Percentiles rank a stretch among this genome's conserved stretches.
Conservation (phyloP, 2,113 vertebrate genomes). For the Hoplias malabaricus region DNA sequence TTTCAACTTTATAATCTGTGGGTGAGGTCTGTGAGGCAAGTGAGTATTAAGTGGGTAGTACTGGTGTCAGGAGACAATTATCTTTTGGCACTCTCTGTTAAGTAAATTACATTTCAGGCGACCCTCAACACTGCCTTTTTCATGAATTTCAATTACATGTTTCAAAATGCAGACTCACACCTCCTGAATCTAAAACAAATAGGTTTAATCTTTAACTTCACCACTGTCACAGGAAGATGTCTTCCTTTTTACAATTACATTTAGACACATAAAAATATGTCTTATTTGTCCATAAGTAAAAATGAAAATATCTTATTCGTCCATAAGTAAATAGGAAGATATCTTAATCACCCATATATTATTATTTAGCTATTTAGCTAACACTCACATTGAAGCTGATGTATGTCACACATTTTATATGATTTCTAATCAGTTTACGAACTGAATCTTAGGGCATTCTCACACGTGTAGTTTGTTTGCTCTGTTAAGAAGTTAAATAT, state of each 20-base stretch:
- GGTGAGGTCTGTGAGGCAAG: not conserved
- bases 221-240: not conserved
- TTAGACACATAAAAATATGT: not conserved
- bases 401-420: no score
- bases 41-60: not conserved
- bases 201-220: constrained; percentile 16
- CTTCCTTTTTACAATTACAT: not conserved
- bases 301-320: no score
- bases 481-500: no score
- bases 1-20: not conserved
- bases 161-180: constrained; percentile 19
- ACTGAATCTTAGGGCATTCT: no score
- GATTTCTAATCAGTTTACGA: no score
- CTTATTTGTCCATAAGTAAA: no score
- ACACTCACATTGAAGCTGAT: no score
- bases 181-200: constrained; percentile 20
- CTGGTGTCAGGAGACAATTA: constrained; percentile 21
- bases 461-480: no score
- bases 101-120: constrained; percentile 30
- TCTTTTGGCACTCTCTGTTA: constrained; percentile 2
- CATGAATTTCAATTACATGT: constrained; percentile 29
- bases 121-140: constrained; percentile 8
- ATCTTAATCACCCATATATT: no score
- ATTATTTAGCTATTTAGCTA: no score
- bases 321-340: no score